These are phyloP conservation scores for Meandrina meandrites DNA, from an alignment of 92 coral and sea anemone species.

Conservation along the genomic window DNA sequence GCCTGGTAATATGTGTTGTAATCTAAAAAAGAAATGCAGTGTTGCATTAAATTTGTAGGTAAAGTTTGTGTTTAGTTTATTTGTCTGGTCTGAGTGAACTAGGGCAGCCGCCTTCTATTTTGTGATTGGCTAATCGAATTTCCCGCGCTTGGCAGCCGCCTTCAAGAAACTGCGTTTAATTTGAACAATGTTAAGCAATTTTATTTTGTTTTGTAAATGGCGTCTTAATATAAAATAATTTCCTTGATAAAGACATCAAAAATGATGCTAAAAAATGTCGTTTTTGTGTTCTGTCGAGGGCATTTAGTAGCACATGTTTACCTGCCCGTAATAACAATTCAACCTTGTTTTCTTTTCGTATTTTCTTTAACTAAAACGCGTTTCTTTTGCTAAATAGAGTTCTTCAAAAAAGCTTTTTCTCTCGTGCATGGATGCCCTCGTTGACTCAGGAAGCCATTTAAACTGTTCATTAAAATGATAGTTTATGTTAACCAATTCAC, in stretches of 20 bases:
- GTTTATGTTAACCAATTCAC: not conserved
- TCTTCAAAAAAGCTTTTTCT: not conserved
- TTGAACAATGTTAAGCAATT: not conserved
- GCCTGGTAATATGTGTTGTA: not conserved
- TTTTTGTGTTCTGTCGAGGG: slow-evolving; percentile 23
- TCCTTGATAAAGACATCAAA: not conserved
- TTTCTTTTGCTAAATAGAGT: not conserved
- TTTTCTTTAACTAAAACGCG: not conserved
- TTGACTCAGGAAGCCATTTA: slow-evolving; percentile 36
- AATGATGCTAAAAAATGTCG: not conserved
- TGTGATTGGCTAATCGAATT: slow-evolving; percentile 16
- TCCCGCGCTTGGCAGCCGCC: slow-evolving; percentile 17
- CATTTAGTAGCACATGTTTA: not conserved
- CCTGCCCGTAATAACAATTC: not conserved
- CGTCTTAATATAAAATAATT: not conserved
- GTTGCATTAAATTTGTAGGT: not conserved
- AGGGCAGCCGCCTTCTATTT: slow-evolving; percentile 69
- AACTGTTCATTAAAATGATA: not conserved
- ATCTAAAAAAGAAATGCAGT: not conserved
- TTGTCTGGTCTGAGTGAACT: slow-evolving; percentile 89
- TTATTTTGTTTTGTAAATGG: not conserved
- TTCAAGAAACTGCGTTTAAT: not conserved
- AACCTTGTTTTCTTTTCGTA: no score
- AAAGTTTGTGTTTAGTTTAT: slow-evolving; percentile 1
- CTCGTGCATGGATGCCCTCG: slow-evolving; percentile 31